phyloP scores from a whole-genome alignment of 2,888 invertebrate genomes.

The Ganaspis brasiliensis region DNA sequence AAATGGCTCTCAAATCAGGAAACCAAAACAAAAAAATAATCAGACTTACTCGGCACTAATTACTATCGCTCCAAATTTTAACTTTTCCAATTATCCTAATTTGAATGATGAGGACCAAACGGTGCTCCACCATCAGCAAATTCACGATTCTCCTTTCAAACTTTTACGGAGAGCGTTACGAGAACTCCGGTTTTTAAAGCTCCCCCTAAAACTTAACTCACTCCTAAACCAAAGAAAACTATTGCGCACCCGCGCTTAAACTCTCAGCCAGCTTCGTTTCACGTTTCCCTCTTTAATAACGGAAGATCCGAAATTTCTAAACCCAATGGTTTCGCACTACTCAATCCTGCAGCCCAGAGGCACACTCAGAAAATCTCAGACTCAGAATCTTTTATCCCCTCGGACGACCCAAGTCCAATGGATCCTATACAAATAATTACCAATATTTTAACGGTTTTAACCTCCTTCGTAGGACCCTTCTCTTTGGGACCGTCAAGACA shows the following conservation, averaged over 20 bases:
- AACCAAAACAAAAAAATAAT: too few relatives aligned
- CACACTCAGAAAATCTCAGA: neutral
- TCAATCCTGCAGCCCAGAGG: neutral
- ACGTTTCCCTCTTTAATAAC: too few relatives aligned
- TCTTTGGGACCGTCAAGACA: too few relatives aligned
- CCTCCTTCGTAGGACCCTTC: neutral
- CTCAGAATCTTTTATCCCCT: too few relatives aligned
- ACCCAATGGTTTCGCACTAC: neutral
- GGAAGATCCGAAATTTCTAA: too few relatives aligned
- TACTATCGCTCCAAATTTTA: too few relatives aligned
- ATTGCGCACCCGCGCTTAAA: neutral
- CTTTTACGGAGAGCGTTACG: neutral
- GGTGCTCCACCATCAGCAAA: neutral
- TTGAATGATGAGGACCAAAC: neutral
- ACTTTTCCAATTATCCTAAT: too few relatives aligned
- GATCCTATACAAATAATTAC: neutral
- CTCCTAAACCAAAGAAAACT: neutral
- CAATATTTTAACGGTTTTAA: neutral
- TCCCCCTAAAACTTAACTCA: neutral
- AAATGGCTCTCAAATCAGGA: too few relatives aligned
- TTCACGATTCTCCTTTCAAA: neutral
- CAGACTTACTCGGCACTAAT: too few relatives aligned
- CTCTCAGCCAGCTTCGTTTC: neutral
- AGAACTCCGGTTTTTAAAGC: neutral
- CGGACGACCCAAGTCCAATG: neutral